A percentile compares a stretch with the other conserved stretches of the same genome.
Evolutionary conservation across 2,113 vertebrate genomes (phyloP).

Genomic region (Malurus melanocephalus): DNA sequence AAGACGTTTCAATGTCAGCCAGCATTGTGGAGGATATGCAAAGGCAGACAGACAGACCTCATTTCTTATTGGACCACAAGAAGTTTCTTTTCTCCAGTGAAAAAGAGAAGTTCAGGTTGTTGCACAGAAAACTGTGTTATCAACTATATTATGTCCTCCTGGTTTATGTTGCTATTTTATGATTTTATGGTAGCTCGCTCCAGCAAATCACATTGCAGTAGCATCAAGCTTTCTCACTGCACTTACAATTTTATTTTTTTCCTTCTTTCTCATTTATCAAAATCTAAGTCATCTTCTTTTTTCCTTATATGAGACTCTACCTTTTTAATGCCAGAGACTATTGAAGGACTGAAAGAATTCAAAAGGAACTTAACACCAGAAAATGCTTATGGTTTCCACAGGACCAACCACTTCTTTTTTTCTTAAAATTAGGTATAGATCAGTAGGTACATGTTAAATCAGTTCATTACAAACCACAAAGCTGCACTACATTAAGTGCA

Average conservation of each 20-base stretch:
- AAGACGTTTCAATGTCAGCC: background rate
- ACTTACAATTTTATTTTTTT: background rate
- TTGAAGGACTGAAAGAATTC: background rate
- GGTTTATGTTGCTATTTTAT: background rate
- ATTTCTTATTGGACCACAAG: background rate
- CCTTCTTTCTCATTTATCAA: background rate
- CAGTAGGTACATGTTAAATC: background rate
- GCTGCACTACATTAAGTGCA: background rate
- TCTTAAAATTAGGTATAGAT: background rate
- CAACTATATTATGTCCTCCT: background rate
- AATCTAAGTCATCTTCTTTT: background rate
- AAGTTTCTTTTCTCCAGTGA: background rate
- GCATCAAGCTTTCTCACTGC: background rate
- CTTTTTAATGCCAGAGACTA: background rate
- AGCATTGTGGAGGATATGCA: fast-evolving
- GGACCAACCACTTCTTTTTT: background rate
- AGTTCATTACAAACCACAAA: background rate
- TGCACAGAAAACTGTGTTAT: background rate
- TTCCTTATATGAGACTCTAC: background rate
- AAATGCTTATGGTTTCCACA: background rate
- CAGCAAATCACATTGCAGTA: background rate
- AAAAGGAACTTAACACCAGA: background rate
- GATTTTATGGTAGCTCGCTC: background rate
- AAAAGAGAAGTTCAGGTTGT: background rate
- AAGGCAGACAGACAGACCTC: background rate